Evolutionary conservation across 2,888 invertebrate genomes (phyloP), one percentile per base, ranked within the genome.

Genomic region (Leptinotarsa tumamoca): DNA sequence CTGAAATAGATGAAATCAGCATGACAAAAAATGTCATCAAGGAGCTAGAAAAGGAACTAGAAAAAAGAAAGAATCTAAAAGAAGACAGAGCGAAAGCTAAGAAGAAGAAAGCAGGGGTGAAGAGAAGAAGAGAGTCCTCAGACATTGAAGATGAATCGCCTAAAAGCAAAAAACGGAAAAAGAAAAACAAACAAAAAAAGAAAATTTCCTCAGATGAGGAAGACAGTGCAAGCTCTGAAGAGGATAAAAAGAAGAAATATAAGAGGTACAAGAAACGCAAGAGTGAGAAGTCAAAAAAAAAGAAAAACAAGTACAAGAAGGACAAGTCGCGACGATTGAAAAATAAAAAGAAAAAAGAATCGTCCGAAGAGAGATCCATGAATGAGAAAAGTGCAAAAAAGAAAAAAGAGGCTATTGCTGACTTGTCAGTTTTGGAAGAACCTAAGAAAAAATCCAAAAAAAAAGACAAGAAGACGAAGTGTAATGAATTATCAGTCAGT

Each of bases 371-470:
- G n/a, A 50, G 21, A 72, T 21, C 5, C 4, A 66, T 5, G 52
- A 72, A 66, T 18, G 43, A 51, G 61, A 49, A 51, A 23, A 74
- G 17, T 71, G 73, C 33, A 14, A 76, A 52, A 71, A 71, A 71
- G 71, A 58, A 71, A 56, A 58, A 56, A 72, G 75, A 68, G 52
- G 66, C 68, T 72, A 21, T 15, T 2, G 33, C 67, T 49, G 63
- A 67, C 67, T 67, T 50, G 68, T 18, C 61, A 76, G 51, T 66
- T 56, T 70, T 71, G 50, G 18, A 72, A 61, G 58, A 71, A 71
- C 84, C 23, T 54, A 80, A 80, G 74, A 73, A 72, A 72, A 71
- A 70, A 69, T 73, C 76, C 23, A 69, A 15, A 15, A 73, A 74
- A 33, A 73, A 78, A 67, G 68, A 54, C n/a, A 77, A 75, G 43